Percentiles rank a stretch among this genome's conserved stretches.
Evolutionary conservation across 1,140 invertebrate species (phyloP).

Genomic region (Eulimnadia texana): DNA sequence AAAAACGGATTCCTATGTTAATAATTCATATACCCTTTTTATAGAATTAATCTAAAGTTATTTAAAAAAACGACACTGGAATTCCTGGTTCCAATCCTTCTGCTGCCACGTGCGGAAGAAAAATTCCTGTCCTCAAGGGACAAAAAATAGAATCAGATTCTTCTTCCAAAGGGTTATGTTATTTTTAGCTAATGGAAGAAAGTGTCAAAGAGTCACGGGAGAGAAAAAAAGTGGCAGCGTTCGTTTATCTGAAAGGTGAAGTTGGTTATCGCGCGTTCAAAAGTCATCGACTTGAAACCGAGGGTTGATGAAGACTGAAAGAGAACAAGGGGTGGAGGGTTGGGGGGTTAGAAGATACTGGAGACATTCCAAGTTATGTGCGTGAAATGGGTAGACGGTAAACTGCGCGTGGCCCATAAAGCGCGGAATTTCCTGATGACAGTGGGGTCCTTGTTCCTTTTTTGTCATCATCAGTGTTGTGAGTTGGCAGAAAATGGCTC

Average conservation of each 20-base stretch:
- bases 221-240: neutral
- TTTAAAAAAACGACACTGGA: too few relatives aligned
- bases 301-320: neutral
- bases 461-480: neutral
- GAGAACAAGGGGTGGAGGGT: neutral
- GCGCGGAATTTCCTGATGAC: neutral
- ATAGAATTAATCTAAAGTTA: too few relatives aligned
- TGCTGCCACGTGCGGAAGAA: too few relatives aligned
- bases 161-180: too few relatives aligned
- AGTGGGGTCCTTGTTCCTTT: neutral
- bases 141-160: too few relatives aligned
- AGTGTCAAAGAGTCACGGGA: too few relatives aligned
- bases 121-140: too few relatives aligned
- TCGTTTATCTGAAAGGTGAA: too few relatives aligned
- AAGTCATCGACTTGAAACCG: too few relatives aligned
- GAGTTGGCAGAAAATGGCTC: neutral
- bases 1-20: neutral
- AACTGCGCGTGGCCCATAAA: neutral
- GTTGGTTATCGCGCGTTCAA: too few relatives aligned
- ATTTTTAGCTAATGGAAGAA: too few relatives aligned
- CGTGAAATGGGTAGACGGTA: neutral
- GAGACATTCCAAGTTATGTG: neutral
- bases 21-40: neutral
- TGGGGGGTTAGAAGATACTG: neutral
- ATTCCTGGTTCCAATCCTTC: too few relatives aligned